Conservation (phyloP, 37 sponge, comb jelly and placozoan species). For the Ianthella basta region DNA sequence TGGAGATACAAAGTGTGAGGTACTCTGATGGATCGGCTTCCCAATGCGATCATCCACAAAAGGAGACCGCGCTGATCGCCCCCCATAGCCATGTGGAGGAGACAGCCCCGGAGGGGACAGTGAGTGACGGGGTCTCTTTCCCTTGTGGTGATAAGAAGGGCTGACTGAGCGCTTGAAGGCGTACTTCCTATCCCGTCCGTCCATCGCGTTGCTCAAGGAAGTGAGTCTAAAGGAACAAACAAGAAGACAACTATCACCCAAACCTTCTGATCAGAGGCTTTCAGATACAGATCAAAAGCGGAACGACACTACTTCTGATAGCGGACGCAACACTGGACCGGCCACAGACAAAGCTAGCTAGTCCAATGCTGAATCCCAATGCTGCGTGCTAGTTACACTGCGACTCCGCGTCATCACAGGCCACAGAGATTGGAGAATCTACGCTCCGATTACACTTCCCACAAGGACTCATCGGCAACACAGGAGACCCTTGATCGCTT, state of each 20-base stretch:
- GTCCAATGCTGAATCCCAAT: no score
- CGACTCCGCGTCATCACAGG: no score
- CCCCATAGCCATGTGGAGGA: background rate
- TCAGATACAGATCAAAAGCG: no score
- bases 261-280: no score
- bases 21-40: conserved; percentile 19
- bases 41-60: conserved; percentile 34
- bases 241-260: no score
- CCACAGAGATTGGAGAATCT: no score
- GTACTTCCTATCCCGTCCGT: background rate
- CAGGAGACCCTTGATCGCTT: background rate
- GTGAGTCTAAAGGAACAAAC: background rate
- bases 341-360: no score
- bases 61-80: background rate
- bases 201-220: background rate
- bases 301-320: no score
- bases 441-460: no score
- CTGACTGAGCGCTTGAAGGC: background rate
- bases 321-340: no score
- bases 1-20: background rate
- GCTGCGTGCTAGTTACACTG: no score
- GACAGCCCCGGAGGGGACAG: background rate
- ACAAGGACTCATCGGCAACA: background rate
- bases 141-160: background rate
- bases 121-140: background rate